Percentiles rank a stretch among this genome's conserved stretches.
phyloP scores from a whole-genome alignment of 2,888 invertebrate genomes.

The Osmoderma eremita region DNA sequence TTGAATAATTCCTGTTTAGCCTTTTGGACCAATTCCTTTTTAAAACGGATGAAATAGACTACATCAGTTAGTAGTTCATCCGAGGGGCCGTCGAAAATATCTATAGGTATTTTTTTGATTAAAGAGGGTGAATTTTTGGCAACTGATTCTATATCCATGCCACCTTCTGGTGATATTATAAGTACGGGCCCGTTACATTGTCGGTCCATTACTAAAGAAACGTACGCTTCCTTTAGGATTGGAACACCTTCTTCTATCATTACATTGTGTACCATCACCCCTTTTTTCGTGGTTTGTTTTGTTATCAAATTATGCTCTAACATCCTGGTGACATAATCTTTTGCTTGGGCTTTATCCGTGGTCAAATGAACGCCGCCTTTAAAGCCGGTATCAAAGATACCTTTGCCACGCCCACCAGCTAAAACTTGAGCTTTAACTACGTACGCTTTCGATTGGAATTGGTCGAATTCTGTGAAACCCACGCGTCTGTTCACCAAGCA shows the following conservation, averaged over 20 bases:
- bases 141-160: constrained; percentile 94
- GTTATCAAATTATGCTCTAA: constrained; percentile 89
- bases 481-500: constrained; percentile 74
- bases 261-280: constrained; percentile 89
- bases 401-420: constrained; percentile 95
- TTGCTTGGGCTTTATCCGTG: constrained; percentile 75
- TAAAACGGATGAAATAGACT: constrained; percentile 81
- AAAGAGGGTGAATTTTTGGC: constrained; percentile 88
- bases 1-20: constrained; percentile 85
- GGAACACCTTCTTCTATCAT: constrained; percentile 97
- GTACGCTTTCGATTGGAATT: constrained; percentile 19
- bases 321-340: constrained; percentile 82
- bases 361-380: constrained; percentile 95
- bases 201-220: constrained; percentile 93
- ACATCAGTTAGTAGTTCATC: constrained; percentile 75
- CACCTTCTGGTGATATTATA: constrained; percentile 92
- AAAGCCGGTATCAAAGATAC: constrained; percentile 91
- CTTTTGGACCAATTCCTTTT: constrained; percentile 69
- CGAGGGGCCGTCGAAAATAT: constrained; percentile 76
- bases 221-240: constrained; percentile 89
- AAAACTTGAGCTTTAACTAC: constrained; percentile 97
- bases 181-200: constrained; percentile 89
- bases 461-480: constrained; percentile 16
- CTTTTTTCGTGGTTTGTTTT: constrained; percentile 91
- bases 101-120: constrained; percentile 83